Evolutionary conservation across 2,888 invertebrate species (phyloP).

Genomic region (Drosophila picticornis): DNA sequence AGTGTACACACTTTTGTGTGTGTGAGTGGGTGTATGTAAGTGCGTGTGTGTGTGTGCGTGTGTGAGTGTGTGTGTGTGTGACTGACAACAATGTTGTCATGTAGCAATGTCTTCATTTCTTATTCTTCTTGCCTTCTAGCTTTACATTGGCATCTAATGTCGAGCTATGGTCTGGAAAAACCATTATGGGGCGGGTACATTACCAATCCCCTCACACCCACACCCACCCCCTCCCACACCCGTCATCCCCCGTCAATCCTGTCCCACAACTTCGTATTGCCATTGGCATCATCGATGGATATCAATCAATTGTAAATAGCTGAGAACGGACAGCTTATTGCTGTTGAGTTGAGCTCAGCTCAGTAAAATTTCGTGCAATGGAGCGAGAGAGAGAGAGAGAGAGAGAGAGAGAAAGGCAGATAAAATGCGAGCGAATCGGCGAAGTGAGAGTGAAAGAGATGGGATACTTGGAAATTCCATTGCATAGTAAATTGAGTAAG

Average conservation of each 20-base stretch:
- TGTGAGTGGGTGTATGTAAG: too few species aligned
- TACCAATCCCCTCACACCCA: neutral
- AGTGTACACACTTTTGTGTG: neutral
- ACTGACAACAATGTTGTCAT: constrained; percentile 66
- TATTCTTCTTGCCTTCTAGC: constrained; percentile 28
- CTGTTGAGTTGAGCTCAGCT: neutral
- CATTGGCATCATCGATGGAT: constrained; percentile 12
- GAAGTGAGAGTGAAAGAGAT: neutral
- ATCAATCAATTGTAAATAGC: constrained; percentile 71
- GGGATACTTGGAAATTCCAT: constrained; percentile 20
- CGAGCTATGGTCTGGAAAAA: constrained; percentile 15
- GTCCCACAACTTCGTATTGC: neutral
- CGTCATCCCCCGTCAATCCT: neutral
- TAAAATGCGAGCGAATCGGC: neutral
- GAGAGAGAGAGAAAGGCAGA: neutral
- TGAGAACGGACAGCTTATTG: constrained; percentile 28
- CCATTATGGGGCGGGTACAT: neutral
- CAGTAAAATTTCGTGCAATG: neutral
- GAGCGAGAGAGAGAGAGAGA: neutral
- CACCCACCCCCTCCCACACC: neutral
- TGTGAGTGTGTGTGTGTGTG: constrained; percentile 11
- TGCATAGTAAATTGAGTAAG: constrained; percentile 36
- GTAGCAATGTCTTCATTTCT: constrained; percentile 59
- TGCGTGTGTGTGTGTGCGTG: constrained; percentile 4
- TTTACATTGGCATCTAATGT: constrained; percentile 35